Evolutionary conservation across 2,113 vertebrate genomes (phyloP).

Genomic region (Herpetotheres cachinnans): DNA sequence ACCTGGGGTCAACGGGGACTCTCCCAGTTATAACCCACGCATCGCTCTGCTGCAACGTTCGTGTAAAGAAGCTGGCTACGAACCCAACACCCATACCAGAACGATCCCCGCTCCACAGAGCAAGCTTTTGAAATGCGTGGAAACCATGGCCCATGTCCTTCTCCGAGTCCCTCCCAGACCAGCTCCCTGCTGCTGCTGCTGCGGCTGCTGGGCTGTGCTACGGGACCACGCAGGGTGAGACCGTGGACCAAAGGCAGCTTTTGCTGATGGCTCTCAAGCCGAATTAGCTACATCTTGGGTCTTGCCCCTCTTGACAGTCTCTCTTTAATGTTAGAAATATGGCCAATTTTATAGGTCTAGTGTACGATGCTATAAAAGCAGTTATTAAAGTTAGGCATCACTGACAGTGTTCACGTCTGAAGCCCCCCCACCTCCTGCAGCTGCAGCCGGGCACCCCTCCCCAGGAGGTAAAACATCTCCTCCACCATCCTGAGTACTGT

Average conservation of each 20-base stretch:
- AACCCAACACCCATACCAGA: background rate
- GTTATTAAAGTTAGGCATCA: background rate
- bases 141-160: rapidly evolving
- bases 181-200: background rate
- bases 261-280: background rate
- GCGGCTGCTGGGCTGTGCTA: background rate
- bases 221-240: background rate
- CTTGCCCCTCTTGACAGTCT: background rate
- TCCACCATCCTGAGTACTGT: rapidly evolving
- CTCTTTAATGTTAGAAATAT: background rate
- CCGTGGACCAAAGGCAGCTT: background rate
- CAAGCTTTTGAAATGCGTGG: rapidly evolving
- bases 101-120: background rate
- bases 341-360: background rate
- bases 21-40: background rate
- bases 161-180: background rate
- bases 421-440: background rate
- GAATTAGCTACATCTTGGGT: background rate
- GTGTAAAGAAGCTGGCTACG: rapidly evolving
- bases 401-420: rapidly evolving
- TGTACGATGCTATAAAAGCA: background rate
- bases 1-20: background rate
- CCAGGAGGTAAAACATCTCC: background rate
- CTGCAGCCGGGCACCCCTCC: background rate
- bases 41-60: rapidly evolving